These are phyloP conservation scores for Lepisosteus osseus DNA, from an alignment of 2,113 vertebrate species.

Conservation along the genomic window DNA sequence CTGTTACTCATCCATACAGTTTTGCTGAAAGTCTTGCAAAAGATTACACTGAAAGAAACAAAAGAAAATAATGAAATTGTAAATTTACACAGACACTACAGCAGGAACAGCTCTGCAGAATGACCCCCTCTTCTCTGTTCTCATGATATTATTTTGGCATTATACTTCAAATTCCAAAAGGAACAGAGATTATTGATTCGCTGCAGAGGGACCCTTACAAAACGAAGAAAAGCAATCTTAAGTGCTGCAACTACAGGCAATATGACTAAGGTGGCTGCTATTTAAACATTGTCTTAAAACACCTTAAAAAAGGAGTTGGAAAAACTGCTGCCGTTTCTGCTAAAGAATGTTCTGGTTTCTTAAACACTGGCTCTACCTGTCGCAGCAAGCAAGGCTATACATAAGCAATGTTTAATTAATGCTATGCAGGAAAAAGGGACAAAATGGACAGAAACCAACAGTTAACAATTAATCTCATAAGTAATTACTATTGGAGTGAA, in stretches of 20 bases:
- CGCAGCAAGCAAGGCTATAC: constrained; percentile 38
- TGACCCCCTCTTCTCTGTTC: constrained; percentile 28
- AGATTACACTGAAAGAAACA: too few species aligned
- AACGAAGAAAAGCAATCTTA: constrained; percentile 42
- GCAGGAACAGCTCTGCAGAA: constrained; percentile 38
- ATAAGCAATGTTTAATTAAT: constrained; percentile 55
- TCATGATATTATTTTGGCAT: too few species aligned
- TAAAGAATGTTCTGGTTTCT: too few species aligned
- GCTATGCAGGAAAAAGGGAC: constrained; percentile 28
- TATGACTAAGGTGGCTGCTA: too few species aligned
- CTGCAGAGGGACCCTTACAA: constrained; percentile 16
- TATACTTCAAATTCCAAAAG: too few species aligned
- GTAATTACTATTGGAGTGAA: constrained; percentile 67
- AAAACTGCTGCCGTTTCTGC: too few species aligned
- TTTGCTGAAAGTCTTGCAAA: too few species aligned
- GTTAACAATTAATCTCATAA: constrained; percentile 70
- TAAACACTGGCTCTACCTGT: constrained; percentile 53
- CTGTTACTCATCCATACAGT: too few species aligned
- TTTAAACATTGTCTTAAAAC: too few species aligned
- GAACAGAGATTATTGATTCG: too few species aligned
- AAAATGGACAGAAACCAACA: constrained; percentile 43
- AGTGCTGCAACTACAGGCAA: constrained; percentile 32
- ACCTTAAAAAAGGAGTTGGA: too few species aligned
- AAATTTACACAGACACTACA: constrained; percentile 44
- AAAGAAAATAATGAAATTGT: not conserved